phyloP scores from a whole-genome alignment of 2,113 vertebrate genomes.

The Coracopsis vasa region DNA sequence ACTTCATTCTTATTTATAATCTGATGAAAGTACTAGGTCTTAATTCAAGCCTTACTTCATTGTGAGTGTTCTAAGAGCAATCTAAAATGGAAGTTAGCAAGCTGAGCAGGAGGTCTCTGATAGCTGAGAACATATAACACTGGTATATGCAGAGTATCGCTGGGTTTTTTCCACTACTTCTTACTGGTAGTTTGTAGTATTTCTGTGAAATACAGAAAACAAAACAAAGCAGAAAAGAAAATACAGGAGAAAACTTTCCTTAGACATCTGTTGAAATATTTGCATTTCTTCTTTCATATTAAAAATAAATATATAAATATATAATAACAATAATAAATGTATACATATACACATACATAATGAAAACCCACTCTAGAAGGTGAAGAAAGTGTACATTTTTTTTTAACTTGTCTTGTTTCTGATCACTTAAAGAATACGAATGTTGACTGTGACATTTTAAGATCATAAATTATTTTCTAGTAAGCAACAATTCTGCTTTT shows the following conservation, averaged over 20 bases:
- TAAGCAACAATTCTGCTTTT: slow-evolving; percentile 40
- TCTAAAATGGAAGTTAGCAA: neutral
- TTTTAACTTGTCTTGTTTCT: slow-evolving; percentile 45
- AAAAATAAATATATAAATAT: neutral
- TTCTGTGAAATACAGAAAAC: neutral
- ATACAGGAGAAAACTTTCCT: neutral
- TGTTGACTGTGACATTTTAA: slow-evolving; percentile 69
- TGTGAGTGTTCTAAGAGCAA: neutral
- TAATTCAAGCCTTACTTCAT: neutral
- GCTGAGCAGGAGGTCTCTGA: neutral
- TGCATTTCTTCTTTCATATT: slow-evolving; percentile 28
- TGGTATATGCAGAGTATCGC: neutral
- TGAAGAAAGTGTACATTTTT: neutral
- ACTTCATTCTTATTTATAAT: neutral
- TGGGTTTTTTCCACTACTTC: neutral
- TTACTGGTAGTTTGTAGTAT: neutral
- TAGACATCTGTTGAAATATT: slow-evolving; percentile 21
- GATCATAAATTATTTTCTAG: slow-evolving; percentile 58
- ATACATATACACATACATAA: neutral
- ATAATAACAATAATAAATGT: neutral
- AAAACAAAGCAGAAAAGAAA: neutral
- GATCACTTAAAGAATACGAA: slow-evolving; percentile 17
- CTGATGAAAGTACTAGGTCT: neutral
- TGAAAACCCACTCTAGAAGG: neutral
- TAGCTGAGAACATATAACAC: neutral